Base-by-base conservation (phyloP, 2,113 vertebrate genomes). In the Oreochromis tanganicae region DNA sequence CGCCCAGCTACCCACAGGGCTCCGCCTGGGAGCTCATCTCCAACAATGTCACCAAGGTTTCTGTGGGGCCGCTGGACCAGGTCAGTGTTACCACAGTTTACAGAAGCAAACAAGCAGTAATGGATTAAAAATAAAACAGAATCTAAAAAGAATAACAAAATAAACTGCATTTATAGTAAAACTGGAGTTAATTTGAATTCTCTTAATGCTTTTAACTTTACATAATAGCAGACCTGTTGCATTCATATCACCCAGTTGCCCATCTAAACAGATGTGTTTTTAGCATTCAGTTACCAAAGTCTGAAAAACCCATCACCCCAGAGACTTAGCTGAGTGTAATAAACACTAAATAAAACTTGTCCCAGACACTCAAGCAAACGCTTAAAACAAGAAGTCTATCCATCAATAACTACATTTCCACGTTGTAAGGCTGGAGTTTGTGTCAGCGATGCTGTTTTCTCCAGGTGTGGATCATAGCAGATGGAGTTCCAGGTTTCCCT, bases 1-100 rank as follows among this genome's bases (percentile, higher is more conserved):
- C 97, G 0, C 98, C 99, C 78, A 98, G 98, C 95, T 99, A 99
- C 94, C 99, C 98, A 2, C 98, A 99, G 84, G 99, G 98, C 41
- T 97, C 97, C 0, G 90, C 95, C 24, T 99, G 98, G 99, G 98
- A 98, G 54, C 97, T 98, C 1, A 97, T 99, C 85, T 99, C 98
- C 41, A 98, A 97, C 88, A 99, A 99, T 1, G 97, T 98, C 93
- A 97, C 97, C 34, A 98, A 95, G 54, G 97, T 99, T 34, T 98
- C 98, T 2, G 94, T 98, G 16, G 99, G 99, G 6, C 98, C 98
- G 0, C 93, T 99, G 92, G 98, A 99, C 95, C 99, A 99, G 98
- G 99, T 98, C 80, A 56, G 95, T 88, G 32, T 57, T 38, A 24
- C 13, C 38, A 27, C 59, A 52, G 14, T 11, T 38, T 38, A 0